phyloP scores from a whole-genome alignment of 2,113 vertebrate species.

The Neolamprologus caudopunctatus region DNA sequence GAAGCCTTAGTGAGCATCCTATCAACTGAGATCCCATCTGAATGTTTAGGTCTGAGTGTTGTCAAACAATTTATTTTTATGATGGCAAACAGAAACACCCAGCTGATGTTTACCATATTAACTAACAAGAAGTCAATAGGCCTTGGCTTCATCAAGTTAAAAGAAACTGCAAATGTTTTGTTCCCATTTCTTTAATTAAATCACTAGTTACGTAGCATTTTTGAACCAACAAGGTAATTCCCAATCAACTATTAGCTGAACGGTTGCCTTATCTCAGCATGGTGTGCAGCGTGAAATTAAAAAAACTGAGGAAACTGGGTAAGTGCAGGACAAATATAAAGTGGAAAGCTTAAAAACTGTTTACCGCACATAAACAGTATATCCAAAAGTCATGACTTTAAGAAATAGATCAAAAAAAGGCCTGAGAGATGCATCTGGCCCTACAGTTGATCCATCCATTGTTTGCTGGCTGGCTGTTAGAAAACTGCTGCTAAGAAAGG shows the following conservation, averaged over 20 bases:
- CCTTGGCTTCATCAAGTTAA: background rate
- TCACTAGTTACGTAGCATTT: background rate
- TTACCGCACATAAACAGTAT: background rate
- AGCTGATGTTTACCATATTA: background rate
- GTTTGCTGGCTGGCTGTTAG: background rate
- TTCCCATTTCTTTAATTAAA: background rate
- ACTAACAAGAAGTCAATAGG: background rate
- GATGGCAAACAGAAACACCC: background rate
- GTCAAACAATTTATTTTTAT: background rate
- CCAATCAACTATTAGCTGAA: background rate
- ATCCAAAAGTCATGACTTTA: background rate
- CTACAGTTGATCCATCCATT: background rate
- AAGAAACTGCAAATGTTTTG: background rate
- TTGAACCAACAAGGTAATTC: background rate
- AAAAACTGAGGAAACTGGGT: background rate
- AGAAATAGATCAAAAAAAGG: background rate
- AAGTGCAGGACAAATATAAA: background rate
- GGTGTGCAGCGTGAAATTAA: background rate
- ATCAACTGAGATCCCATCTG: background rate
- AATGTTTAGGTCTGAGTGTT: background rate
- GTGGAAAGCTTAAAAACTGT: background rate
- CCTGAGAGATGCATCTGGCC: background rate
- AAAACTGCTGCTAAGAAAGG: background rate
- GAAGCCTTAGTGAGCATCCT: background rate
- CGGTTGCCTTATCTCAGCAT: background rate